These are phyloP conservation scores for Thelaira solivaga DNA, from an alignment of 2,888 invertebrate species.

Conservation along the genomic window DNA sequence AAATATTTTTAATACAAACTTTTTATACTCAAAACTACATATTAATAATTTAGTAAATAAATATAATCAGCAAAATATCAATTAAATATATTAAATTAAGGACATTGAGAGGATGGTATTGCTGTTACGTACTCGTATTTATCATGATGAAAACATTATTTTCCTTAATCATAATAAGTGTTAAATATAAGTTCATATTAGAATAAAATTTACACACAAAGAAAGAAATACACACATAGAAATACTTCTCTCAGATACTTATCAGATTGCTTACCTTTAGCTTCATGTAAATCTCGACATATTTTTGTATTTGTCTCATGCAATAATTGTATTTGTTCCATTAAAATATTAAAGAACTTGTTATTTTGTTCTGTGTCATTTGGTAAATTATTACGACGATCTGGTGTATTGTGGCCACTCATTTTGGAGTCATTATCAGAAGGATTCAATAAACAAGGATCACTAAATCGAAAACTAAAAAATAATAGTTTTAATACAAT, in stretches of 20 bases:
- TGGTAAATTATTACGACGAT: constrained; percentile 69
- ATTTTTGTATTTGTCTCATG: constrained; percentile 86
- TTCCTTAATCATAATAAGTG: too few relatives aligned
- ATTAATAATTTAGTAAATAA: too few relatives aligned
- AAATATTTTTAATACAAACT: too few relatives aligned
- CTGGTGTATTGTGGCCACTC: constrained; percentile 75
- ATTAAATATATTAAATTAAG: too few relatives aligned
- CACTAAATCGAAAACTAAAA: constrained; percentile 75
- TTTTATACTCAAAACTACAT: too few relatives aligned
- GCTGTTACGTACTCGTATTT: too few relatives aligned
- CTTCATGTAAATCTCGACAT: constrained; percentile 85
- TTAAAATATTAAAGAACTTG: constrained; percentile 78
- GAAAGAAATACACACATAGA: background rate
- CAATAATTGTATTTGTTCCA: constrained; percentile 85
- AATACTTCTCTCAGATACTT: background rate
- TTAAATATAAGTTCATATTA: too few relatives aligned
- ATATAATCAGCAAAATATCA: too few relatives aligned
- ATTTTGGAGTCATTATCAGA: constrained; percentile 76
- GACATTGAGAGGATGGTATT: too few relatives aligned
- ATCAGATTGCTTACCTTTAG: constrained; percentile 79
- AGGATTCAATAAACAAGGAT: constrained; percentile 76
- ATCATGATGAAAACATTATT: too few relatives aligned
- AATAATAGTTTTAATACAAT: background rate
- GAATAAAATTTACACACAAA: too few relatives aligned
- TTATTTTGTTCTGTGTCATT: constrained; percentile 72